phyloP scores from a whole-genome alignment of 2,797 vertebrate genomes.

The Leptodactylus fallax region DNA sequence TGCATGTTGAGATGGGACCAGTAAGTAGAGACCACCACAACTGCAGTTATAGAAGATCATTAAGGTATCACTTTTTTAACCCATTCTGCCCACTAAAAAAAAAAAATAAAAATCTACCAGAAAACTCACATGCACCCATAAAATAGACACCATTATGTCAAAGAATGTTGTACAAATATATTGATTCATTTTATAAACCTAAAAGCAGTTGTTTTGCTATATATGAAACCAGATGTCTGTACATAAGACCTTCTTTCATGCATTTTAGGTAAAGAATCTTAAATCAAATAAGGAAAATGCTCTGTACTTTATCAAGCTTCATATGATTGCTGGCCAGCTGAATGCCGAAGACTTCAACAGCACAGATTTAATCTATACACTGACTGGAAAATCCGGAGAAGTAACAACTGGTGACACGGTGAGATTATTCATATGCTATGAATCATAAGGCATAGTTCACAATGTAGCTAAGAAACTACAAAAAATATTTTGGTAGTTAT shows the following conservation, averaged over 20 bases:
- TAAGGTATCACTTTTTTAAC: too few relatives aligned
- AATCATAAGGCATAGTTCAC: background rate
- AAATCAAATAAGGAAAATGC: slow-evolving; percentile 74
- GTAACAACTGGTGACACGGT: slow-evolving; percentile 78
- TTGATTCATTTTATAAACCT: background rate
- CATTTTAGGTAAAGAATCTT: slow-evolving; percentile 80
- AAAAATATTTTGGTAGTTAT: background rate
- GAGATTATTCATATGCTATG: slow-evolving; percentile 40
- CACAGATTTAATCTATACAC: slow-evolving; percentile 80
- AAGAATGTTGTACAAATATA: background rate
- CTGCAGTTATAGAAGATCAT: too few relatives aligned
- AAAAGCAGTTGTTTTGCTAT: background rate
- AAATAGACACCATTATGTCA: background rate
- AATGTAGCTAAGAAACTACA: background rate
- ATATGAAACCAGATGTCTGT: background rate
- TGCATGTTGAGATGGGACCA: too few relatives aligned
- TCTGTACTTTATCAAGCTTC: slow-evolving; percentile 86
- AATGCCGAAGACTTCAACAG: slow-evolving; percentile 76
- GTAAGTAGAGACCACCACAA: too few relatives aligned
- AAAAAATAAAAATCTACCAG: too few relatives aligned
- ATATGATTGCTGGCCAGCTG: slow-evolving; percentile 86
- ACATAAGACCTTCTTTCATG: slow-evolving; percentile 4
- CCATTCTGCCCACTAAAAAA: too few relatives aligned
- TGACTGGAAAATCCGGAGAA: slow-evolving; percentile 86
- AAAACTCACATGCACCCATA: too few relatives aligned